phyloP scores from a whole-genome alignment of 2,888 invertebrate genomes.

The Cordylochernes scorpioides region DNA sequence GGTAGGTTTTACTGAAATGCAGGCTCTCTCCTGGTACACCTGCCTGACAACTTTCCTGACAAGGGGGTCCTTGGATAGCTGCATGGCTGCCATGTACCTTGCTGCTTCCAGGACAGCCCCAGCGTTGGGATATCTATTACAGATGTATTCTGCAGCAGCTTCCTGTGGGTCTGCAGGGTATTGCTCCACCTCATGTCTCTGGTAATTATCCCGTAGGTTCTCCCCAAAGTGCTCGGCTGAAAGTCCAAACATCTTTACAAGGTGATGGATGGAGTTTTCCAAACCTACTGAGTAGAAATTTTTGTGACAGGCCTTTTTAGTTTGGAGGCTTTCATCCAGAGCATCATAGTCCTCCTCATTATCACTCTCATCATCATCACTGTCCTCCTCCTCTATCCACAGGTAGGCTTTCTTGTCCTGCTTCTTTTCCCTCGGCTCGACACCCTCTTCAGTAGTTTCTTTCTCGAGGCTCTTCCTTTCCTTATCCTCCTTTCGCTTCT shows the following conservation, averaged over 20 bases:
- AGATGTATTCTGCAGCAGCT: conserved; percentile 55
- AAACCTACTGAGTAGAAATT: too few relatives aligned
- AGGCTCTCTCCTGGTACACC: conserved; percentile 61
- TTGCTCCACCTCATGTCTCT: conserved; percentile 79
- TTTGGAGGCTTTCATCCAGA: too few relatives aligned
- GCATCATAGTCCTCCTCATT: too few relatives aligned
- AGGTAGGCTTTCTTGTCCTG: too few relatives aligned
- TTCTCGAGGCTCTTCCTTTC: too few relatives aligned
- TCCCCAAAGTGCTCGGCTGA: conserved; percentile 83
- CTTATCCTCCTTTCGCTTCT: too few relatives aligned
- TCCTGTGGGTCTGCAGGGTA: conserved; percentile 55
- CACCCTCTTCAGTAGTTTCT: conserved; percentile 39
- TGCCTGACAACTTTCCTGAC: conserved; percentile 59
- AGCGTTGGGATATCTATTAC: conserved; percentile 38
- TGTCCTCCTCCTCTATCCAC: too few relatives aligned
- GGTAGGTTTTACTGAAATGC: conserved; percentile 51
- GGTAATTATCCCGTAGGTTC: conserved; percentile 81
- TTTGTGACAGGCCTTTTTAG: too few relatives aligned
- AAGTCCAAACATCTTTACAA: conserved; percentile 68
- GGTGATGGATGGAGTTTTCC: too few relatives aligned
- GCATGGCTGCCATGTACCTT: conserved; percentile 77
- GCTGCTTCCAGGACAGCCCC: conserved; percentile 69
- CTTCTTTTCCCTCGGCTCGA: too few relatives aligned
- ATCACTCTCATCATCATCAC: too few relatives aligned
- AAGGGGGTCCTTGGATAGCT: conserved; percentile 67